Evolutionary conservation across 2,797 vertebrate genomes (phyloP).

Genomic region (Acanthopagrus latus): DNA sequence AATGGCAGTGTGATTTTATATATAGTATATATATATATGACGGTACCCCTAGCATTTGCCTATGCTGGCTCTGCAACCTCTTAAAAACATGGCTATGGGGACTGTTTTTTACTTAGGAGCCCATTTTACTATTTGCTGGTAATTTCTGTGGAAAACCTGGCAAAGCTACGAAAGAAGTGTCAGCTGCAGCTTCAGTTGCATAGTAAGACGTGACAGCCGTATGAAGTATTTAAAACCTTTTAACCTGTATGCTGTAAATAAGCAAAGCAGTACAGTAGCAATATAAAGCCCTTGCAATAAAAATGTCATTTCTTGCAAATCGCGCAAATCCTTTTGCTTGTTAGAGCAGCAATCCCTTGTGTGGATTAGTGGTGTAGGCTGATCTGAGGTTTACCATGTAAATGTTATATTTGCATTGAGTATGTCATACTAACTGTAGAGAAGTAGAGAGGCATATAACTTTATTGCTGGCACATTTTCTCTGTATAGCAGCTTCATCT

Average conservation of each 20-base stretch:
- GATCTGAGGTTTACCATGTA: neutral
- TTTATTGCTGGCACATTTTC: slow-evolving; percentile 1
- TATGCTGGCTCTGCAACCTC: too few species aligned
- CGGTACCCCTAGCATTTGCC: too few species aligned
- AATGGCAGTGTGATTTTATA: too few species aligned
- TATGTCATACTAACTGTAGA: too few species aligned
- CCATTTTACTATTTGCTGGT: neutral
- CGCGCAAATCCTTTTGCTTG: neutral
- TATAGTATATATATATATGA: too few species aligned
- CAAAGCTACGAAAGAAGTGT: neutral
- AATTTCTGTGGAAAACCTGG: neutral
- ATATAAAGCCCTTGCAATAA: neutral
- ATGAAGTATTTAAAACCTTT: neutral
- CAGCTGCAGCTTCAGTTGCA: neutral
- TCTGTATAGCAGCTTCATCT: neutral
- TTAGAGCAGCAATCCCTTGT: neutral
- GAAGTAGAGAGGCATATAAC: neutral
- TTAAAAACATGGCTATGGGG: neutral
- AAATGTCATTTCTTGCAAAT: neutral
- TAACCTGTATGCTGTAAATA: neutral
- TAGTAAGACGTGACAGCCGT: neutral
- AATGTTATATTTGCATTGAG: neutral
- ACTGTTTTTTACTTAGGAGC: slow-evolving; percentile 5
- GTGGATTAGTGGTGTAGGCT: neutral
- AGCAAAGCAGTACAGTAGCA: neutral